Conservation (phyloP, 1,140 invertebrate genomes). For the Agrypnia vestita region DNA sequence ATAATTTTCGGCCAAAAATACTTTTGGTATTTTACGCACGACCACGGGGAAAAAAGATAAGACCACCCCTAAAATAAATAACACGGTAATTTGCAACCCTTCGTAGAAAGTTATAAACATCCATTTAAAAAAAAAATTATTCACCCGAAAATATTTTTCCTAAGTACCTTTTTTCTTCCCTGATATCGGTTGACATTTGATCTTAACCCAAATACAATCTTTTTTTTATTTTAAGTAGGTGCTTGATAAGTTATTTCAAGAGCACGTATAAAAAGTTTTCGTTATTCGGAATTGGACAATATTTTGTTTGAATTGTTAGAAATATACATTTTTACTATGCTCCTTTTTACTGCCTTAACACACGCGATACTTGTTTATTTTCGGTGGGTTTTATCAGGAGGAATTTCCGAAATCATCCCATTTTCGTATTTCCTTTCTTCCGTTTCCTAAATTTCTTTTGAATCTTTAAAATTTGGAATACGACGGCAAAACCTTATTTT, state of each 20-base stretch:
- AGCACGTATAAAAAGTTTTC: background rate
- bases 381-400: background rate
- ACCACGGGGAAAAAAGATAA: background rate
- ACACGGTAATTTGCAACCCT: background rate
- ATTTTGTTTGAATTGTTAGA: background rate
- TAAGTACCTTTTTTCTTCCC: too few relatives aligned
- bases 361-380: too few relatives aligned
- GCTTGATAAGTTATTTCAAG: background rate
- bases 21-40: background rate
- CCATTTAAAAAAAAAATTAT: background rate
- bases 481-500: background rate
- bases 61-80: background rate
- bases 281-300: background rate
- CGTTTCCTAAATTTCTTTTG: constrained; percentile 19
- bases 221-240: background rate
- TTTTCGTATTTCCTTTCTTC: constrained; percentile 16
- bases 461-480: constrained; percentile 11
- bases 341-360: too few relatives aligned
- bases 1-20: background rate
- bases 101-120: background rate
- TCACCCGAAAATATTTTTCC: background rate
- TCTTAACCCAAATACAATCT: background rate
- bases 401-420: constrained; percentile 1
- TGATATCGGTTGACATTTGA: too few relatives aligned
- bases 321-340: background rate